Evolutionary conservation across 2,888 invertebrate genomes (phyloP).

Genomic region (Amiota mariae): DNA sequence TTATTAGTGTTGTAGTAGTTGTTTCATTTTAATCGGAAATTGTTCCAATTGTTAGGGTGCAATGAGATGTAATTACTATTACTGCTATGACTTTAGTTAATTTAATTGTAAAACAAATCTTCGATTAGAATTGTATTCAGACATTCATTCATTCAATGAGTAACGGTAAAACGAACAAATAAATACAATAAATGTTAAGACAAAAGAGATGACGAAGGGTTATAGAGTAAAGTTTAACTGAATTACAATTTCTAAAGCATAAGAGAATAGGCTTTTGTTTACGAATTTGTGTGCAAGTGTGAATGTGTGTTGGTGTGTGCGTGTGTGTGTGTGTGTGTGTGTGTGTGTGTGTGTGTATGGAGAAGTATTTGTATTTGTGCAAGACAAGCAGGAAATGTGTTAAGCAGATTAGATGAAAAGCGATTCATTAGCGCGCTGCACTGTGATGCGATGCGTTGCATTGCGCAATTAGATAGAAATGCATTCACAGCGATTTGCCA

Average conservation of each 20-base stretch:
- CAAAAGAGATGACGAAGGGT: no score
- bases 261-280: constrained; percentile 25
- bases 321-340: not conserved
- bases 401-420: constrained; percentile 31
- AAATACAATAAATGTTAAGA: no score
- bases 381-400: constrained; percentile 30
- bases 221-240: constrained; percentile 29
- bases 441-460: not conserved
- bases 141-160: not conserved
- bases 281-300: constrained; percentile 21
- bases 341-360: not conserved
- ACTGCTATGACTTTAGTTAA: not conserved
- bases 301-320: constrained; percentile 2
- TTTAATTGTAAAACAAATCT: not conserved
- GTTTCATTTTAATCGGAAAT: constrained; percentile 67
- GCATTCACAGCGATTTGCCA: not conserved
- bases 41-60: constrained; percentile 57
- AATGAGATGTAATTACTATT: constrained; percentile 39
- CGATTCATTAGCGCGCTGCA: constrained; percentile 27
- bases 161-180: no score
- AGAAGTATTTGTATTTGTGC: constrained; percentile 24
- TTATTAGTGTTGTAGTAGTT: not conserved
- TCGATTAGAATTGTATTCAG: constrained; percentile 21
- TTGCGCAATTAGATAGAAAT: constrained; percentile 23
- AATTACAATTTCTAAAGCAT: constrained; percentile 44